A percentile compares a stretch with the other conserved stretches of the same genome.
These are phyloP conservation scores for Rhagoletis pomonella DNA, from an alignment of 1,140 invertebrate species.

Conservation along the genomic window DNA sequence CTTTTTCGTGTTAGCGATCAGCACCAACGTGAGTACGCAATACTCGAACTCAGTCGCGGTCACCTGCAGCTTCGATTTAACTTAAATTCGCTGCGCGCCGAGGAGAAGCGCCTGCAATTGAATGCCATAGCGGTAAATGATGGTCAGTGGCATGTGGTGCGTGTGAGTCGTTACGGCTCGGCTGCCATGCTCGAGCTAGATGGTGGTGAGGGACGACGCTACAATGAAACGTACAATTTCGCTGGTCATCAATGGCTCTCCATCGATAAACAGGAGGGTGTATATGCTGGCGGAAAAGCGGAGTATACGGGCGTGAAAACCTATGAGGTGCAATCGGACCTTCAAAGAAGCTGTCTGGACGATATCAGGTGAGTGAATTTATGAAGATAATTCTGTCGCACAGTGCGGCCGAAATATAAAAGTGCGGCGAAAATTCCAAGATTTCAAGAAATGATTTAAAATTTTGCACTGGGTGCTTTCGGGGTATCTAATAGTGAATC, in stretches of 20 bases:
- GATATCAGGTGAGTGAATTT: slow-evolving; percentile 70
- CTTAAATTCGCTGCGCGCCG: slow-evolving; percentile 78
- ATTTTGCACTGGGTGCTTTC: too few relatives aligned
- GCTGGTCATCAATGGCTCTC: slow-evolving; percentile 79
- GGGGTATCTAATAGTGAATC: too few relatives aligned
- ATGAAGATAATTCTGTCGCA: neutral
- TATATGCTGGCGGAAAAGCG: slow-evolving; percentile 81
- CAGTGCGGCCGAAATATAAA: too few relatives aligned
- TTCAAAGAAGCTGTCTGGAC: slow-evolving; percentile 76
- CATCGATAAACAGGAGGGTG: slow-evolving; percentile 80
- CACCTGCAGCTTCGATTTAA: slow-evolving; percentile 79
- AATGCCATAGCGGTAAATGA: slow-evolving; percentile 79
- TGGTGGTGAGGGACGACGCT: slow-evolving; percentile 82
- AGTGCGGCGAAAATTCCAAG: too few relatives aligned
- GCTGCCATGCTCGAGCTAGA: slow-evolving; percentile 81
- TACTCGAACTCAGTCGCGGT: slow-evolving; percentile 78
- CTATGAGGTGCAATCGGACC: slow-evolving; percentile 80
- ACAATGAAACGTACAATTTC: slow-evolving; percentile 80
- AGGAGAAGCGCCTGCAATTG: slow-evolving; percentile 78
- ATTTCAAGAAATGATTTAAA: too few relatives aligned
- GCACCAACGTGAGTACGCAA: slow-evolving; percentile 80
- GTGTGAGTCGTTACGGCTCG: slow-evolving; percentile 79
- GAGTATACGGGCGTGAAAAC: slow-evolving; percentile 79
- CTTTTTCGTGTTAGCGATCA: slow-evolving; percentile 80
- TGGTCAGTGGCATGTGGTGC: slow-evolving; percentile 83